Conservation (phyloP, 2,888 invertebrate species). For the Ormyrus pomaceus region DNA sequence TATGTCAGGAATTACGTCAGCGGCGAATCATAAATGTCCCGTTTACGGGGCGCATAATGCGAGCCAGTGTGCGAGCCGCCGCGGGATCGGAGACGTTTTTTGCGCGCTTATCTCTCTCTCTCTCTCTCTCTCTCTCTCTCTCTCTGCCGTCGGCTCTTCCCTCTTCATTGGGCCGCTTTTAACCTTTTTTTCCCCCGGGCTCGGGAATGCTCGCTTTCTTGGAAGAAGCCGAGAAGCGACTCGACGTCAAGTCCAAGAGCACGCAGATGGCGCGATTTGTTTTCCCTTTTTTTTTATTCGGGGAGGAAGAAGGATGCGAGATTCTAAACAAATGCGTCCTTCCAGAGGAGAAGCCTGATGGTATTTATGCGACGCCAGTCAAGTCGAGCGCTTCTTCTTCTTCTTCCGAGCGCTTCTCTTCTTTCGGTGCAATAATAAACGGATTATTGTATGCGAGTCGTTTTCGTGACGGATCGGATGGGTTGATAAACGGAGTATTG, state of each 20-base stretch:
- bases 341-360: background rate
- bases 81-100: background rate
- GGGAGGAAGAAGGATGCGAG: background rate
- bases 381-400: no score
- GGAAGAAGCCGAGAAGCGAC: constrained; percentile 5
- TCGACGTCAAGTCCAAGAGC: background rate
- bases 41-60: constrained; percentile 11
- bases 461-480: no score
- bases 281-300: background rate
- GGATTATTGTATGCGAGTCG: no score
- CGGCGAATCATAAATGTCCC: constrained; percentile 37
- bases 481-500: no score
- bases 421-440: no score
- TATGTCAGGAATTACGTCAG: constrained; percentile 46
- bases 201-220: constrained; percentile 32
- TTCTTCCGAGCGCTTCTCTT: no score
- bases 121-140: background rate
- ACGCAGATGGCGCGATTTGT: constrained; percentile 23
- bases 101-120: background rate
- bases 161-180: constrained; percentile 18
- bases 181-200: background rate
- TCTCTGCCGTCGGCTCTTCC: background rate
- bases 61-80: background rate
- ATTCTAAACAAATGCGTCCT: constrained; percentile 35
- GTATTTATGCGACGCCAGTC: no score